Percentiles rank a stretch among this genome's conserved stretches.
Conservation (phyloP, 2,113 vertebrate genomes). For the Halcyon malimbica region DNA sequence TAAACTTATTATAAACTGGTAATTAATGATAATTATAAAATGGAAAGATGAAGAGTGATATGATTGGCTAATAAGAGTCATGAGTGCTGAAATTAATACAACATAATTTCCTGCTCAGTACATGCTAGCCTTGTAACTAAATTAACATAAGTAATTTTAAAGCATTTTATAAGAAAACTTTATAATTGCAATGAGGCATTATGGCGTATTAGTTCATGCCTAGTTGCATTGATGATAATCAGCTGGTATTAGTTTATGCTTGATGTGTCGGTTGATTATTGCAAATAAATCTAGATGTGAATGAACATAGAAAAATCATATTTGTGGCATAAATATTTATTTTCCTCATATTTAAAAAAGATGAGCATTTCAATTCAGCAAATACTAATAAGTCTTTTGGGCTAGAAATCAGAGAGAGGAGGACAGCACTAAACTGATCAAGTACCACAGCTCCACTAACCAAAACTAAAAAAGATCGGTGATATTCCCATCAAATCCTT, state of each 20-base stretch:
- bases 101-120: slow-evolving; percentile 74
- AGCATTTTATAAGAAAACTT: slow-evolving; percentile 74
- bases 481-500: neutral
- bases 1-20: slow-evolving; percentile 77
- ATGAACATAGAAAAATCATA: neutral
- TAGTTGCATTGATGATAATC: slow-evolving; percentile 66
- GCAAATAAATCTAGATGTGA: neutral
- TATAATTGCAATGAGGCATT: slow-evolving; percentile 56
- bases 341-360: neutral
- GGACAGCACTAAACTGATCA: neutral
- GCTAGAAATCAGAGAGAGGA: neutral
- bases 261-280: neutral
- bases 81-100: slow-evolving; percentile 72
- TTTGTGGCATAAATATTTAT: neutral
- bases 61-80: slow-evolving; percentile 73
- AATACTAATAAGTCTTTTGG: neutral
- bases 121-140: slow-evolving; percentile 65
- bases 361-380: neutral
- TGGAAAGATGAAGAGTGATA: slow-evolving; percentile 62
- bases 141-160: slow-evolving; percentile 72
- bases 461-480: neutral
- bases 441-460: neutral
- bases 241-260: slow-evolving; percentile 20
- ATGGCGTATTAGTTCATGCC: slow-evolving; percentile 50
- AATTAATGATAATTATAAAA: slow-evolving; percentile 79